Evolutionary conservation across 1,140 invertebrate genomes (phyloP).

Genomic region (Drosophila tristis): DNA sequence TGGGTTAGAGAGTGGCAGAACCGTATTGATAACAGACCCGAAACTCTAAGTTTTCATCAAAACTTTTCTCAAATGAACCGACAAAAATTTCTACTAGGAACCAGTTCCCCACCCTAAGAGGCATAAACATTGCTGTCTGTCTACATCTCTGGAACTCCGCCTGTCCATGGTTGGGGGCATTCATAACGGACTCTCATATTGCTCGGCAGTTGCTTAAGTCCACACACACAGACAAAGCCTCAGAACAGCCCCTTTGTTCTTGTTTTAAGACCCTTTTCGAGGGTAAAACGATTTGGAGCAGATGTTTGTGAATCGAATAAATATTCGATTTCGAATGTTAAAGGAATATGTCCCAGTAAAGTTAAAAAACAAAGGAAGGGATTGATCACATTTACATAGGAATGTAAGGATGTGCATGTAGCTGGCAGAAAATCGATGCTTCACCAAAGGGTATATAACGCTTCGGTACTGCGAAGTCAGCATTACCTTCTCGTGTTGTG

Average conservation of each 20-base stretch:
- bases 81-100: conserved; percentile 30
- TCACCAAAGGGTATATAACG: no score
- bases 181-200: conserved; percentile 61
- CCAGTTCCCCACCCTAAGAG: conserved; percentile 18
- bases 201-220: conserved; percentile 43
- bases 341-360: no score
- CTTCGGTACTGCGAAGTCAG: no score
- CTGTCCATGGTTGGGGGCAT: conserved; percentile 44
- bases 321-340: no score
- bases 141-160: no score
- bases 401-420: no score
- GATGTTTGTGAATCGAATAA: no score
- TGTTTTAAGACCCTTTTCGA: conserved; percentile 7
- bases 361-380: no score
- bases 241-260: conserved; percentile 16
- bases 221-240: conserved; percentile 17
- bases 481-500: not conserved
- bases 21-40: conserved; percentile 35
- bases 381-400: no score
- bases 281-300: no score
- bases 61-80: conserved; percentile 37
- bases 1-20: not conserved
- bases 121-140: conserved; percentile 28
- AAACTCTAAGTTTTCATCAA: conserved; percentile 31
- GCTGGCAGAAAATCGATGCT: no score